Conservation (phyloP, 2,797 vertebrate genomes). For the Brotula barbata region DNA sequence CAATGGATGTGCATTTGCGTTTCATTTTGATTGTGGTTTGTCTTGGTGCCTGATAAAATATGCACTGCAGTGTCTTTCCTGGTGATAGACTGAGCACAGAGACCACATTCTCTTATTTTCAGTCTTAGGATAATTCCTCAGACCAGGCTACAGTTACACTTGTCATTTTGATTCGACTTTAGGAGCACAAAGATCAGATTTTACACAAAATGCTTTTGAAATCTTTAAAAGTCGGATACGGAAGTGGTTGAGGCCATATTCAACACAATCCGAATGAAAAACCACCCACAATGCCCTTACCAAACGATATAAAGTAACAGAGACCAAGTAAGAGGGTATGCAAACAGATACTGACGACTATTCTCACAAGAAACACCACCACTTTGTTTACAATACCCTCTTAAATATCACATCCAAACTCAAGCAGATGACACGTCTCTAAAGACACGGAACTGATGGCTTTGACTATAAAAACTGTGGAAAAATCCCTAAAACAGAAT, state of each 20-base stretch:
- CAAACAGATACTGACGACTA: not conserved
- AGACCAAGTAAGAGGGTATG: constrained; percentile 1
- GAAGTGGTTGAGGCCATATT: constrained; percentile 21
- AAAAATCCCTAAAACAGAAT: constrained; percentile 5
- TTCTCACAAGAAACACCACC: constrained; percentile 5
- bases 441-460: not conserved
- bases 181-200: constrained; percentile 22
- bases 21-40: constrained; percentile 55
- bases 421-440: not conserved
- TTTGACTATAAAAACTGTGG: not conserved
- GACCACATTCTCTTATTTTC: constrained; percentile 39
- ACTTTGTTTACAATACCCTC: too few species aligned
- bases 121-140: constrained; percentile 35
- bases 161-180: constrained; percentile 21
- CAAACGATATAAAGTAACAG: not conserved
- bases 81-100: constrained; percentile 37
- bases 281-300: constrained; percentile 24
- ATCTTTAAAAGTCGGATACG: constrained; percentile 33
- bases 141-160: constrained; percentile 31
- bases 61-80: constrained; percentile 34
- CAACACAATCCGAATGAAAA: constrained; percentile 33
- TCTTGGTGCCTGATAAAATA: constrained; percentile 50
- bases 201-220: constrained; percentile 10
- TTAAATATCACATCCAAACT: not conserved
- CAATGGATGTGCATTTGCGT: constrained; percentile 46